Evolutionary conservation across 2,113 vertebrate genomes (phyloP).

Genomic region (Podocnemis expansa): DNA sequence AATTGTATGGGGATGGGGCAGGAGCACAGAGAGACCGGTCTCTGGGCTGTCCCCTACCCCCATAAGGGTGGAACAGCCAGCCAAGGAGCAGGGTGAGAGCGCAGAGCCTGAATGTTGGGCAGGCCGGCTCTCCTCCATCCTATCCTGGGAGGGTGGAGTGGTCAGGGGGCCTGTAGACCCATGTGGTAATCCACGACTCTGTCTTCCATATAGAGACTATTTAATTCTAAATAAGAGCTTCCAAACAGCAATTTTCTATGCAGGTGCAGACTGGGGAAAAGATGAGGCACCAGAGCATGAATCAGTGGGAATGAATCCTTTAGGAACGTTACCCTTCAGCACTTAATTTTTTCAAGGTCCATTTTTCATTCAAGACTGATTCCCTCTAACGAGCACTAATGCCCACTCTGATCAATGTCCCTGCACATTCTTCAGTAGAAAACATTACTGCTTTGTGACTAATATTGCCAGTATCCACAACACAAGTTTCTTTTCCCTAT

Average conservation of each 20-base stretch:
- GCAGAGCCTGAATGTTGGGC: too few relatives aligned
- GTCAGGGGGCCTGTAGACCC: too few relatives aligned
- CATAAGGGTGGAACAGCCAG: too few relatives aligned
- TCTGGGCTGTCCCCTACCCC: too few relatives aligned
- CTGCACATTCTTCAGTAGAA: constrained; percentile 2
- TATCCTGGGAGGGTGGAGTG: too few relatives aligned
- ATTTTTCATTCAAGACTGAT: constrained; percentile 19
- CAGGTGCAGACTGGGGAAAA: background rate
- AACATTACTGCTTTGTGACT: constrained; percentile 35
- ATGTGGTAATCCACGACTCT: too few relatives aligned
- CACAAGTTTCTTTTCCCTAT: constrained; percentile 37
- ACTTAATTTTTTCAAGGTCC: background rate
- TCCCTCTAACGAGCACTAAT: constrained; percentile 53
- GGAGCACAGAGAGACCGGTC: too few relatives aligned
- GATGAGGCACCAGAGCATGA: background rate
- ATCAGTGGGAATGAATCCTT: constrained; percentile 35
- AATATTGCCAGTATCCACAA: constrained; percentile 53
- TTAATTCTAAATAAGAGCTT: background rate
- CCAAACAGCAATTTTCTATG: background rate
- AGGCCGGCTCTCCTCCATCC: too few relatives aligned
- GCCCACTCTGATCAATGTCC: constrained; percentile 52
- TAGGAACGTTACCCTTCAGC: background rate
- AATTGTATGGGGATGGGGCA: too few relatives aligned
- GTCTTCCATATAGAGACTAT: too few relatives aligned
- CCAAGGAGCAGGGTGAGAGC: too few relatives aligned